Evolutionary conservation across 2,113 vertebrate genomes (phyloP), one percentile per base, ranked within the genome.

Genomic region (Pithys albifrons): DNA sequence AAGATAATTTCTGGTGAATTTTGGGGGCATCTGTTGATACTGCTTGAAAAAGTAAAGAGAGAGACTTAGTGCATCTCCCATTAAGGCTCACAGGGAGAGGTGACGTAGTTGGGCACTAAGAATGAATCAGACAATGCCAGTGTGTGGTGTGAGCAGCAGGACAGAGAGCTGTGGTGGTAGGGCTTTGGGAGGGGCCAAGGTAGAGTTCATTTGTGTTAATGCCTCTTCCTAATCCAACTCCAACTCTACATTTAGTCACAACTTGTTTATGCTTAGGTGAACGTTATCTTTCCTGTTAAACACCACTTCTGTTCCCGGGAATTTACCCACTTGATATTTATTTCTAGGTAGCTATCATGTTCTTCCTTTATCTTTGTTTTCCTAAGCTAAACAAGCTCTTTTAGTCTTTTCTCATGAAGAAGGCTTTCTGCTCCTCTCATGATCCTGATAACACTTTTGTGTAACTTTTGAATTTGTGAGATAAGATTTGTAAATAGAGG

Each of bases 91-190:
- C 22, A 43, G 55, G 14, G 23, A 45, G 43, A 72, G 27, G 9
- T 22, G 55, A 15, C 0, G 0, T 17, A 35, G 61, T 18, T 2
- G 4, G 9, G 35, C 78, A 25, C 41, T 23, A 12, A 13, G 23
- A 0, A 0, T 28, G 27, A 51, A 22, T 79, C n/a, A 35, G 58
- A 45, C 28, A 14, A 16, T 2, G 3, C 9, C 33, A 57, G 14
- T 17, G 24, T 27, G 27, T 14, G 41, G 41, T 28, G 2, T 4
- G 25, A 41, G 64, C 39, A 87, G 35, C 16, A 51, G 48, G 9
- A 20, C 17, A 7, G 33, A 64, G 45, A 69, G 27, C 66, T 41
- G 41, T 66, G 61, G 35, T 43, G 33, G 16, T 7, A 65, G 45
- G 14, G 16, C 51, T 39, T n/a, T 39, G n/a, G 28, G 17, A 55